phyloP scores from a whole-genome alignment of 2,888 invertebrate species.

The Hemithea aestivaria region DNA sequence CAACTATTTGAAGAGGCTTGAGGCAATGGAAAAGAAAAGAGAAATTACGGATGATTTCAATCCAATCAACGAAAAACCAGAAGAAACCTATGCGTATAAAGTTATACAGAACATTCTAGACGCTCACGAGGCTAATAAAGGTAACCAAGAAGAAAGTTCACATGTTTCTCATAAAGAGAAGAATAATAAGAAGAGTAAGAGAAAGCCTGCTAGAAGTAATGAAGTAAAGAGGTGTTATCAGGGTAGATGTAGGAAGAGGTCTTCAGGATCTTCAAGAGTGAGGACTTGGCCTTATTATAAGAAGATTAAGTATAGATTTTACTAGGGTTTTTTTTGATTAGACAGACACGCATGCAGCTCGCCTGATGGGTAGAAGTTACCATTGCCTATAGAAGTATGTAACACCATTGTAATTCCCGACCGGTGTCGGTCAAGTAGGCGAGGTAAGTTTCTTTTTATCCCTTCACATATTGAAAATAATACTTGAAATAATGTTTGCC shows the following conservation, averaged over 20 bases:
- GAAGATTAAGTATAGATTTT: constrained; percentile 33
- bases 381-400: too few relatives aligned
- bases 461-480: too few relatives aligned
- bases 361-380: too few relatives aligned
- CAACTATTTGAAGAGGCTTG: constrained; percentile 57
- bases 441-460: too few relatives aligned
- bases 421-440: too few relatives aligned
- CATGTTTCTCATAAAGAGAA: constrained; percentile 35
- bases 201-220: constrained; percentile 33
- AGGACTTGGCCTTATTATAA: constrained; percentile 52
- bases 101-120: constrained; percentile 64
- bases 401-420: too few relatives aligned
- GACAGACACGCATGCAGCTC: too few relatives aligned
- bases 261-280: constrained; percentile 33
- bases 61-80: constrained; percentile 34
- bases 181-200: constrained; percentile 34
- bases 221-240: constrained; percentile 42
- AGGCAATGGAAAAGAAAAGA: constrained; percentile 42
- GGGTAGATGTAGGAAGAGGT: constrained; percentile 52
- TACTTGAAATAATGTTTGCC: too few relatives aligned
- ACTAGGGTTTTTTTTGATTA: constrained; percentile 13
- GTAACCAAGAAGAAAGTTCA: constrained; percentile 33
- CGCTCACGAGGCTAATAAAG: constrained; percentile 57
- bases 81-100: constrained; percentile 49
- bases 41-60: constrained; percentile 40